These are phyloP conservation scores for Labeo catla DNA, from an alignment of 2,113 vertebrate genomes.

Conservation along the genomic window DNA sequence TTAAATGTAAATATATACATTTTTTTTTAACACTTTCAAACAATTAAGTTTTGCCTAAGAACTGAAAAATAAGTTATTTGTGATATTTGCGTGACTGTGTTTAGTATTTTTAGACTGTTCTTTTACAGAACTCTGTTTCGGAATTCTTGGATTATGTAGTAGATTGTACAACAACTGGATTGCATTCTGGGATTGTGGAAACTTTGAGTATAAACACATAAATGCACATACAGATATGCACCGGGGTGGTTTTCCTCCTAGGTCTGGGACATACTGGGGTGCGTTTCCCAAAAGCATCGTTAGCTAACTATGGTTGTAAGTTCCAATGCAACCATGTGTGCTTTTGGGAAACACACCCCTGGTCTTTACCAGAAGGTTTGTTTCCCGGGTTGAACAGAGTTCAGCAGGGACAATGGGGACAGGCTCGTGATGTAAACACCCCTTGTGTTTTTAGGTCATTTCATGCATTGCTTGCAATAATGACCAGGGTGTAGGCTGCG, in stretches of 20 bases:
- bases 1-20: not conserved
- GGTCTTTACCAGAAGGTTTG: not conserved
- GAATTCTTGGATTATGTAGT: not conserved
- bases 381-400: not conserved
- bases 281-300: no score
- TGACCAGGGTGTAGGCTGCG: slow-evolving; percentile 61
- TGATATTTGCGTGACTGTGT: not conserved
- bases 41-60: not conserved
- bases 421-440: slow-evolving; percentile 49
- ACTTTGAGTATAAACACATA: not conserved
- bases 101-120: not conserved
- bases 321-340: no score
- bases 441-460: slow-evolving; percentile 60
- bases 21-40: not conserved
- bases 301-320: no score
- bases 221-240: not conserved
- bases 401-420: slow-evolving; percentile 28
- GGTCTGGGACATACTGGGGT: not conserved
- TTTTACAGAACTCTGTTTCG: not conserved
- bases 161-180: not conserved
- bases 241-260: not conserved
- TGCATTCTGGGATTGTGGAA: not conserved
- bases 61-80: not conserved
- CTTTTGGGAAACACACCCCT: no score
- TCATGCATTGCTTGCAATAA: slow-evolving; percentile 57